Conservation (phyloP, 2,888 invertebrate genomes). For the Eumacrocentrus americanus region DNA sequence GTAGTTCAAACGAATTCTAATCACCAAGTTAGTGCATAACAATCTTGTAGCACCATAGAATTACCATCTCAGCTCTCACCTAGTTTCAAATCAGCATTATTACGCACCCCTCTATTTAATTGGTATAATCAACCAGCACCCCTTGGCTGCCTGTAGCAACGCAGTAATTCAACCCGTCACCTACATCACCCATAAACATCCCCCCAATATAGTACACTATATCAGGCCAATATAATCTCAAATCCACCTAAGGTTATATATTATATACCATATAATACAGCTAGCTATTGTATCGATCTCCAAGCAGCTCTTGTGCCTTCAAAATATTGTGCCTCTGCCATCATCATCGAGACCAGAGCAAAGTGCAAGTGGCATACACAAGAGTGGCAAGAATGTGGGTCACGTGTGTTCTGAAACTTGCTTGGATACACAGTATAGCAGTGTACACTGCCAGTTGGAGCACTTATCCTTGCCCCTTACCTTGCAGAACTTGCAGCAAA, state of each 20-base stretch:
- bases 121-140: conserved; percentile 2
- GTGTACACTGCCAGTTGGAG: no score
- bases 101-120: conserved; percentile 8
- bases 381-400: conserved; percentile 34
- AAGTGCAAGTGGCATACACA: not conserved
- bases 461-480: no score
- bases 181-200: conserved; percentile 12
- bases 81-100: not conserved
- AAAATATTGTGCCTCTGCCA: no score
- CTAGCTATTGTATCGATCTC: not conserved
- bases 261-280: not conserved
- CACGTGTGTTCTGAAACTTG: conserved; percentile 31
- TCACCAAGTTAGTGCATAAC: no score
- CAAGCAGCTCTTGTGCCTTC: no score
- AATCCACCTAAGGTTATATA: not conserved
- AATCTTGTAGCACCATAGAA: no score
- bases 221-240: conserved; percentile 15
- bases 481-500: conserved; percentile 5
- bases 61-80: not conserved
- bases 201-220: conserved; percentile 6
- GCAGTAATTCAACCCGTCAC: conserved; percentile 7
- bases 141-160: not conserved
- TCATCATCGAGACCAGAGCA: no score
- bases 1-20: no score
- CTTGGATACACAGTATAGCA: not conserved